phyloP scores from a whole-genome alignment of 2,888 invertebrate genomes.

The Andricus curvator region DNA sequence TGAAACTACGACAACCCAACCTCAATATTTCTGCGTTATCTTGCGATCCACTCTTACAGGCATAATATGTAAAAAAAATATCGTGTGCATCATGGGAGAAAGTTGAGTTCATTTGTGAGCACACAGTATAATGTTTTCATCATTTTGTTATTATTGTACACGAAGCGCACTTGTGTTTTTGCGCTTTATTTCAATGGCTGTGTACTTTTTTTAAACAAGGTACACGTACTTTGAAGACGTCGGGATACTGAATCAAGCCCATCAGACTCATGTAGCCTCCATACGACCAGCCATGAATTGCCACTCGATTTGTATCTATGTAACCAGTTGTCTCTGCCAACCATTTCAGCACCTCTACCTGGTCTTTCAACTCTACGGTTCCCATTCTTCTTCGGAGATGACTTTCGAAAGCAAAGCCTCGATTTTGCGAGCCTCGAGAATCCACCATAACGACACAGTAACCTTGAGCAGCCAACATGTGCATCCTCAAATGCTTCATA shows the following conservation, averaged over 20 bases:
- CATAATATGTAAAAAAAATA: too few species aligned
- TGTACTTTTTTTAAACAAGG: neutral
- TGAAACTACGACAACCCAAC: too few species aligned
- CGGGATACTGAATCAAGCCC: constrained; percentile 94
- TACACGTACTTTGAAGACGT: constrained; percentile 89
- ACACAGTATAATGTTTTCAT: too few species aligned
- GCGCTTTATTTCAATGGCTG: too few species aligned
- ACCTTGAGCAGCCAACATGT: constrained; percentile 96
- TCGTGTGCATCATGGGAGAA: too few species aligned
- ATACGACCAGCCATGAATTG: constrained; percentile 99
- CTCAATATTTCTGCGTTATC: too few species aligned
- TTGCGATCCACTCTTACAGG: too few species aligned
- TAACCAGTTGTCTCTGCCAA: constrained; percentile 90
- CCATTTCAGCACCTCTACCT: constrained; percentile 95
- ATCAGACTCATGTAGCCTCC: constrained; percentile 98
- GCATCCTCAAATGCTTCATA: constrained; percentile 93
- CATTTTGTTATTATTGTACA: too few species aligned
- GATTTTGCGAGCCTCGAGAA: constrained; percentile 95
- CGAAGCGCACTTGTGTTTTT: too few species aligned
- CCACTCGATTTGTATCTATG: constrained; percentile 95
- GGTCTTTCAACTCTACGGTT: constrained; percentile 95
- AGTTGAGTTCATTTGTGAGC: too few species aligned
- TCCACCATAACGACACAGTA: constrained; percentile 98
- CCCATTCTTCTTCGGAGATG: constrained; percentile 95
- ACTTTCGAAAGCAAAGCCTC: constrained; percentile 95